Evolutionary conservation across 2,113 vertebrate species (phyloP).

Genomic region (Leiothrix lutea): DNA sequence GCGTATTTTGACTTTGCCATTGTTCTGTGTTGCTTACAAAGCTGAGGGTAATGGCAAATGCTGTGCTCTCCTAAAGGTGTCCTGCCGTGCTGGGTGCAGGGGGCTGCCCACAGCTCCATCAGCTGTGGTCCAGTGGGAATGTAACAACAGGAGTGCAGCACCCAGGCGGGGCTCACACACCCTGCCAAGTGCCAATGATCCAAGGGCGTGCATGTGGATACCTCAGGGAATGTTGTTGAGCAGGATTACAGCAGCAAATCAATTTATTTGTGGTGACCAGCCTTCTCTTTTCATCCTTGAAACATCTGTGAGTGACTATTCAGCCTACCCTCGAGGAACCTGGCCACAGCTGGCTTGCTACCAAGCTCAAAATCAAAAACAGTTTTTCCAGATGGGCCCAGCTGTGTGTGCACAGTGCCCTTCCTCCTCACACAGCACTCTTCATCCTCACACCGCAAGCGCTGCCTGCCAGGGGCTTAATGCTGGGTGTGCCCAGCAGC

Average conservation of each 20-base stretch:
- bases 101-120: rapidly evolving
- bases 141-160: rapidly evolving
- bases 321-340: neutral
- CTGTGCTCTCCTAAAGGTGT: neutral
- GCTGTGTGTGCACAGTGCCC: neutral
- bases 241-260: neutral
- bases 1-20: neutral
- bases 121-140: neutral
- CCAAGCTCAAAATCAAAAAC: neutral
- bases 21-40: neutral
- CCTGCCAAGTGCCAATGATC: neutral
- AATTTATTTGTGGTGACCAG: neutral
- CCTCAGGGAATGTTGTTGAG: neutral
- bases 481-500: neutral
- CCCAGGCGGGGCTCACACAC: neutral
- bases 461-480: neutral
- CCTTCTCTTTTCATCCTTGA: neutral
- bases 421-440: neutral
- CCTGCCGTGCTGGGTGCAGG: rapidly evolving
- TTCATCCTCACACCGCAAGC: neutral
- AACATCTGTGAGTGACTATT: neutral
- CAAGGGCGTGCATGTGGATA: neutral
- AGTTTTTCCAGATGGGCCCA: slow-evolving; percentile 5
- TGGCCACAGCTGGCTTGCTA: slow-evolving; percentile 3
- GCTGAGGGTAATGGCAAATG: neutral